Conservation (phyloP, 2,888 invertebrate species). For the Tetheella fluctuosa region DNA sequence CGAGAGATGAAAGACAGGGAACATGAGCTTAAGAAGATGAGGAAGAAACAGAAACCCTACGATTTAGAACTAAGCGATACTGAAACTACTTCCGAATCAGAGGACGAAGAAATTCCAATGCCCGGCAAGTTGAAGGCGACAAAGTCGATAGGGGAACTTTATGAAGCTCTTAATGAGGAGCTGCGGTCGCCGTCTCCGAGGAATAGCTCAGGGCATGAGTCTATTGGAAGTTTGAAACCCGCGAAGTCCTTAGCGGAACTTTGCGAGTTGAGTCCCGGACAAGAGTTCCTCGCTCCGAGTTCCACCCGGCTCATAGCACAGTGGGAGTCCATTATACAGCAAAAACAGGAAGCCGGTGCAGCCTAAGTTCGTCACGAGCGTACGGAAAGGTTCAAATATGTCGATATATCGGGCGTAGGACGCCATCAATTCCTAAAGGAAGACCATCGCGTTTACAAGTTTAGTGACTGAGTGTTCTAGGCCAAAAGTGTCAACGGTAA, state of each 20-base stretch:
- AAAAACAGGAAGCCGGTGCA: constrained; percentile 83
- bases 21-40: constrained; percentile 89
- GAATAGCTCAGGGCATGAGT: constrained; percentile 74
- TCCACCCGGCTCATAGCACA: constrained; percentile 89
- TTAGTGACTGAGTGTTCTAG: constrained; percentile 37
- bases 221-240: constrained; percentile 83
- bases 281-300: constrained; percentile 86
- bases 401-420: constrained; percentile 44
- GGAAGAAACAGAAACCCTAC: constrained; percentile 85
- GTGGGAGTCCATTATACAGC: constrained; percentile 91
- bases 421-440: constrained; percentile 20
- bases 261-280: constrained; percentile 86
- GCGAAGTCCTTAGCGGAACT: constrained; percentile 88
- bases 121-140: constrained; percentile 86
- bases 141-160: constrained; percentile 87
- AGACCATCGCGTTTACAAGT: constrained; percentile 30
- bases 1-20: constrained; percentile 93
- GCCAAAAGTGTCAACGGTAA: constrained; percentile 36
- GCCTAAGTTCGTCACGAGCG: constrained; percentile 54
- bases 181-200: constrained; percentile 75
- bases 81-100: constrained; percentile 83
- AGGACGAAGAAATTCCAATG: constrained; percentile 84
- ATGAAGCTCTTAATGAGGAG: constrained; percentile 83
- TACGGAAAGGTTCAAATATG: constrained; percentile 47
- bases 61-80: constrained; percentile 86